A percentile compares a stretch with the other conserved stretches of the same genome.
Evolutionary conservation across 2,113 vertebrate genomes (phyloP).

Genomic region (Heptranchias perlo): DNA sequence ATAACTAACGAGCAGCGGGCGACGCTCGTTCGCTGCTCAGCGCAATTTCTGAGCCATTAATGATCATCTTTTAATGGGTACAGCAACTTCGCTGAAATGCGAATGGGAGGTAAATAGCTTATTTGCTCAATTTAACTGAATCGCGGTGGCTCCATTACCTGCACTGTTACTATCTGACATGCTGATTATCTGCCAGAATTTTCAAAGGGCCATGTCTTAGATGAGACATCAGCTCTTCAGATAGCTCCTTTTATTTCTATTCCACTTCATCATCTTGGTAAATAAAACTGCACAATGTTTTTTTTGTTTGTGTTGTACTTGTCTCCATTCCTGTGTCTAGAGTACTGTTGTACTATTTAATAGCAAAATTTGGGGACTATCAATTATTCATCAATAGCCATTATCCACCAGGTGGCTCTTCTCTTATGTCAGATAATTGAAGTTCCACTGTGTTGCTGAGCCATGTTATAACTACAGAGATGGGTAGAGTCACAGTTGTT

Average conservation of each 20-base stretch:
- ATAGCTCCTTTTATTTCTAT: not conserved
- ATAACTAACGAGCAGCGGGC: no score
- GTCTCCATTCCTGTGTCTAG: not conserved
- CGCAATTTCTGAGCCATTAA: no score
- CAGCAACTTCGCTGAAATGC: not conserved
- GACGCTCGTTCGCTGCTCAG: no score
- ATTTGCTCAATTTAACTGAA: not conserved
- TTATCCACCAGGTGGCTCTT: not conserved
- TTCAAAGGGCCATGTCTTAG: not conserved
- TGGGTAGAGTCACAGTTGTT: no score
- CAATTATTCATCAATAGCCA: no score
- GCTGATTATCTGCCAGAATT: not conserved
- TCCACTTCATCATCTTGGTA: not conserved
- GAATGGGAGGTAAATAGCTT: not conserved
- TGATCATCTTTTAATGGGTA: not conserved
- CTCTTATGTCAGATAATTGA: not conserved
- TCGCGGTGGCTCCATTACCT: not conserved
- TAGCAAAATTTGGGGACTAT: not conserved
- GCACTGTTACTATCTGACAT: not conserved
- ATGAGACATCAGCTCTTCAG: not conserved
- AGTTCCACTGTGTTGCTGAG: no score
- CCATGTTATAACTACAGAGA: no score
- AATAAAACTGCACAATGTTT: no score
- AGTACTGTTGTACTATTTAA: not conserved
- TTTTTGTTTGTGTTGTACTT: not conserved